Evolutionary conservation across 2,797 vertebrate genomes (phyloP).

Genomic region (Peromyscus nudipes): DNA sequence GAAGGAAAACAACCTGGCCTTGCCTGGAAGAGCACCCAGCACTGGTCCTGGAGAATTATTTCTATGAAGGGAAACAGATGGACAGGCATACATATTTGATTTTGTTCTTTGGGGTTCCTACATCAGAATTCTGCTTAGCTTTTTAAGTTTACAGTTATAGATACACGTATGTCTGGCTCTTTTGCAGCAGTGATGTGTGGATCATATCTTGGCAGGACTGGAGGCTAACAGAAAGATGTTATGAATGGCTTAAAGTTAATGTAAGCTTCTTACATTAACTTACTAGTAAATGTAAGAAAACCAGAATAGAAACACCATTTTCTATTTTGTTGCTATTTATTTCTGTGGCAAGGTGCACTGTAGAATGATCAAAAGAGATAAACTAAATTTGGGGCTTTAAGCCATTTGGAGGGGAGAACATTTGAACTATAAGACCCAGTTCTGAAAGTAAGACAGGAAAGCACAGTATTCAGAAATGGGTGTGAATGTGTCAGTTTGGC

Average conservation of each 20-base stretch:
- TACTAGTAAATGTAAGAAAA: not conserved
- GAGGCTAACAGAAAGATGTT: not conserved
- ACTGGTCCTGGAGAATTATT: slow-evolving; percentile 82
- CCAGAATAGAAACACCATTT: not conserved
- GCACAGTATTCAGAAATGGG: slow-evolving; percentile 65
- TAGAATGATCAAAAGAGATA: not conserved
- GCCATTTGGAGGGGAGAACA: slow-evolving; percentile 32
- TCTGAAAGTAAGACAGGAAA: slow-evolving; percentile 79
- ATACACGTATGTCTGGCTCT: slow-evolving; percentile 64
- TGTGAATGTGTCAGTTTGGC: not conserved
- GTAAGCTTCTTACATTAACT: not conserved
- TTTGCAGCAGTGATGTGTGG: slow-evolving; percentile 1
- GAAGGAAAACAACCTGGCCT: slow-evolving; percentile 84
- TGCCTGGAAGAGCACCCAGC: slow-evolving; percentile 82
- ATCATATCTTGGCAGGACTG: slow-evolving; percentile 42
- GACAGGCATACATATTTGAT: slow-evolving; percentile 78
- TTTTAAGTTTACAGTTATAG: slow-evolving; percentile 77
- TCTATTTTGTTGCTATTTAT: not conserved
- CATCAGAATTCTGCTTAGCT: slow-evolving; percentile 80
- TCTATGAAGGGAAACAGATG: slow-evolving; percentile 84
- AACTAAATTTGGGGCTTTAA: slow-evolving; percentile 72
- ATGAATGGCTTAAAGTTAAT: not conserved
- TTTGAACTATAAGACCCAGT: slow-evolving; percentile 65
- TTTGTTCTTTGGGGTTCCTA: slow-evolving; percentile 81
- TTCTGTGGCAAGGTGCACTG: not conserved